Evolutionary conservation across 2,113 vertebrate genomes (phyloP).

Genomic region (Xerus inauris): DNA sequence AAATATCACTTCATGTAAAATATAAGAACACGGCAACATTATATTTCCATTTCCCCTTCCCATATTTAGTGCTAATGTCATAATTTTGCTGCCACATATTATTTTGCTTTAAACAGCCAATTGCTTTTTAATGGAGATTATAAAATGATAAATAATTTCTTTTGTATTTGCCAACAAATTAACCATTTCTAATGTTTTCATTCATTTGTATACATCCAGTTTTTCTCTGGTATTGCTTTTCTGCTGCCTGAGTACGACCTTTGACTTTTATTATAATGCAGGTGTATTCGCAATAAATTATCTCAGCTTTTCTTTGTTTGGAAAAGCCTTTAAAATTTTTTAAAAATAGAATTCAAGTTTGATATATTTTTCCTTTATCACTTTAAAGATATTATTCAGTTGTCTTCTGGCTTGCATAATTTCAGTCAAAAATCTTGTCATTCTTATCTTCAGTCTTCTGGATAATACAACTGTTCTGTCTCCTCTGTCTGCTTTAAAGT

Average conservation of each 20-base stretch:
- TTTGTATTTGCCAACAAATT: neutral
- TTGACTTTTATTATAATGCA: neutral
- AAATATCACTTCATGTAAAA: neutral
- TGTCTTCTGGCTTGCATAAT: neutral
- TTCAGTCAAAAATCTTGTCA: neutral
- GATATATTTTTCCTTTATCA: neutral
- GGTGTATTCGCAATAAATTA: neutral
- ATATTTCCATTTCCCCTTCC: neutral
- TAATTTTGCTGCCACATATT: neutral
- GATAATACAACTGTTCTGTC: neutral
- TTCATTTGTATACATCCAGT: neutral
- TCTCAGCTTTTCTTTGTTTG: neutral
- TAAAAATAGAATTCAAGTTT: neutral
- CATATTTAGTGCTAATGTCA: neutral
- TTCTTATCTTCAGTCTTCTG: neutral
- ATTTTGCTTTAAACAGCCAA: neutral
- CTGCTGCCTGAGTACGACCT: neutral
- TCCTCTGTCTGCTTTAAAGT: neutral
- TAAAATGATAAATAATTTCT: constrained; percentile 3
- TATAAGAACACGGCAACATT: neutral
- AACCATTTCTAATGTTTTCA: constrained; percentile 5
- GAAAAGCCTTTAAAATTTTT: neutral
- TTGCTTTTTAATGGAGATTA: neutral
- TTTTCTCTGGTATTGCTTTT: neutral
- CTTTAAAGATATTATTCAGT: neutral